Evolutionary conservation across 2,797 vertebrate species (phyloP).

Genomic region (Erithacus rubecula): DNA sequence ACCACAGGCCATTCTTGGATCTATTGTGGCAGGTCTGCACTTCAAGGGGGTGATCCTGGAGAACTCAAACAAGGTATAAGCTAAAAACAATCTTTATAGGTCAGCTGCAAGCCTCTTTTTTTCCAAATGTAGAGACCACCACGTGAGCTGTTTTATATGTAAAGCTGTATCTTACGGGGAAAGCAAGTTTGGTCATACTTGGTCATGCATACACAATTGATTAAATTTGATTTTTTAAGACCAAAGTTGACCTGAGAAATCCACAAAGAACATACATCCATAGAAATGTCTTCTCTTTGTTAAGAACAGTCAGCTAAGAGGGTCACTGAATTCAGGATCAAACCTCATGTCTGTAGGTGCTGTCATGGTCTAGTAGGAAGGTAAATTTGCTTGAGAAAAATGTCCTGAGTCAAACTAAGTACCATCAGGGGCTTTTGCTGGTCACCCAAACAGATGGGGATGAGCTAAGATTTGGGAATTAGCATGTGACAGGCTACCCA

Average conservation of each 20-base stretch:
- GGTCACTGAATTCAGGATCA: neutral
- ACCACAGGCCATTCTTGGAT: neutral
- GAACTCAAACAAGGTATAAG: neutral
- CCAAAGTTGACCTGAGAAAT: neutral
- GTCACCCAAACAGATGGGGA: neutral
- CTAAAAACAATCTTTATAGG: neutral
- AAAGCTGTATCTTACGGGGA: neutral
- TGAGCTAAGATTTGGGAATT: neutral
- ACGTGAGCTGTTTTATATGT: neutral
- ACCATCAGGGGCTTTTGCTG: neutral
- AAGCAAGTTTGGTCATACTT: neutral
- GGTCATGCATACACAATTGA: neutral
- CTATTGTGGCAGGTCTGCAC: neutral
- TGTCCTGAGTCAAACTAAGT: neutral
- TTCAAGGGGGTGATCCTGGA: neutral
- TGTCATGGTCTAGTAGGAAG: neutral
- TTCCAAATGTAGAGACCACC: neutral
- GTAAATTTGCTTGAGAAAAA: neutral
- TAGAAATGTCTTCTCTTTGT: neutral
- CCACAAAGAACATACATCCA: neutral
- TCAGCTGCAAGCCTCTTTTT: neutral
- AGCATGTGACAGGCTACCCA: neutral
- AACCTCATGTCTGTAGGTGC: neutral
- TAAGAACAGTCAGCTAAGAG: neutral
- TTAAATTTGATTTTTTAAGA: neutral